Evolutionary conservation across 2,888 invertebrate species (phyloP).

Genomic region (Ornithoptera alexandrae): DNA sequence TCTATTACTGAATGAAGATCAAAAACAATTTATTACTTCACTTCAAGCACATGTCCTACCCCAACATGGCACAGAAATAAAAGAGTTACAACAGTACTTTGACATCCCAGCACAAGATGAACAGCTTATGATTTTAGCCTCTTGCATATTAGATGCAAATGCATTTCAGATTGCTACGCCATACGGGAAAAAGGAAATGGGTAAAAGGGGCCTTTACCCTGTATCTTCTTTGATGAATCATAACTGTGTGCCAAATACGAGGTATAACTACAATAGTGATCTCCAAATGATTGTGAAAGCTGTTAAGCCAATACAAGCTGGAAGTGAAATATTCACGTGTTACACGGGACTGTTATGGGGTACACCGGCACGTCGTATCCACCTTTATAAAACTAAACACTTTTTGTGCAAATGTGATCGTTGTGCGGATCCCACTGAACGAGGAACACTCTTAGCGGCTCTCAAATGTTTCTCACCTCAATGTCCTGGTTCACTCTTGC

Average conservation of each 20-base stretch:
- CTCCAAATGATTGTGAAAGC: constrained; percentile 82
- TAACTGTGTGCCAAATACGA: constrained; percentile 83
- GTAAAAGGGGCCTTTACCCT: constrained; percentile 83
- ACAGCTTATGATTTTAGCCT: constrained; percentile 78
- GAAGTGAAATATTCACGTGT: constrained; percentile 82
- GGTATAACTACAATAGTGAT: constrained; percentile 80
- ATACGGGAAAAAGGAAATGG: constrained; percentile 69
- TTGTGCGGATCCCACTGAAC: constrained; percentile 84
- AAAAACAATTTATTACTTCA: constrained; percentile 71
- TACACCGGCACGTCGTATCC: constrained; percentile 81
- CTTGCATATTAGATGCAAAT: constrained; percentile 83
- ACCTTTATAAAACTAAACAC: constrained; percentile 83
- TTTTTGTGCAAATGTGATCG: constrained; percentile 83
- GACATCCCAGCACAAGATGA: constrained; percentile 78
- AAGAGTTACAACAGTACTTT: constrained; percentile 71
- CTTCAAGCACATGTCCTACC: constrained; percentile 77
- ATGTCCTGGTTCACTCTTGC: constrained; percentile 79
- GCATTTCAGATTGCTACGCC: constrained; percentile 82
- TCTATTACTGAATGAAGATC: constrained; percentile 62
- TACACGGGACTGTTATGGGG: constrained; percentile 85
- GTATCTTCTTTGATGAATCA: constrained; percentile 85
- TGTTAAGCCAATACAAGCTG: constrained; percentile 77
- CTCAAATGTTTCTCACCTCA: constrained; percentile 76
- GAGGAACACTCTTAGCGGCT: constrained; percentile 80
- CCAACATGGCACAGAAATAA: constrained; percentile 81